Percentiles rank a stretch among this genome's conserved stretches.
Evolutionary conservation across 2,113 vertebrate genomes (phyloP).

Genomic region (Salvelinus namaycush): DNA sequence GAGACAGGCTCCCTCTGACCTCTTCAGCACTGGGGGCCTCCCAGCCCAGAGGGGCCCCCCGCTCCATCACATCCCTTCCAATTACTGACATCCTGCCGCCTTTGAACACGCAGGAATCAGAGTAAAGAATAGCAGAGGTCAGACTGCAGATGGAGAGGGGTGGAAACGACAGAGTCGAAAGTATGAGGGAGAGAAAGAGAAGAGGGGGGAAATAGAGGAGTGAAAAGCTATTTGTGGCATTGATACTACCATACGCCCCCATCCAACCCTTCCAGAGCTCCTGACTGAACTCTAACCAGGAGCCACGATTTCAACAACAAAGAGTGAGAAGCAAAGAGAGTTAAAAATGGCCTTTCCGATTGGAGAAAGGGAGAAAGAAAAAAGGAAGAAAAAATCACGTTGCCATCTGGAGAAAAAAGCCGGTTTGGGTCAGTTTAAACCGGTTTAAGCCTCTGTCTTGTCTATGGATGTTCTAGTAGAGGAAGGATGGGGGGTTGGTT

Average conservation of each 20-base stretch:
- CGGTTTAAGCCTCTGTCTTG: constrained; percentile 29
- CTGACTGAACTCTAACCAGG: constrained; percentile 73
- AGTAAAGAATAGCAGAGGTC: constrained; percentile 80
- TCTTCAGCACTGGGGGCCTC: constrained; percentile 66
- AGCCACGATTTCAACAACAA: constrained; percentile 80
- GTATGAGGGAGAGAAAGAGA: constrained; percentile 67
- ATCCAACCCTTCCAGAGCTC: constrained; percentile 59
- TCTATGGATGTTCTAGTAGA: constrained; percentile 11
- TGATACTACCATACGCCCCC: constrained; percentile 66
- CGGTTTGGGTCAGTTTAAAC: constrained; percentile 46
- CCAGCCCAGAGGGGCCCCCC: constrained; percentile 64
- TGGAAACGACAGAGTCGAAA: constrained; percentile 64
- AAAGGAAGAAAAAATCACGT: constrained; percentile 28
- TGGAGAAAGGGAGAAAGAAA: constrained; percentile 17
- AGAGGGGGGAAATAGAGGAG: constrained; percentile 45
- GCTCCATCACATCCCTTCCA: constrained; percentile 78
- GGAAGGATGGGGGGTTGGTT: constrained; percentile 5
- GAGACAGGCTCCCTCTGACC: constrained; percentile 69
- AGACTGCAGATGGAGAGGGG: constrained; percentile 78
- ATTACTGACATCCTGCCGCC: constrained; percentile 77
- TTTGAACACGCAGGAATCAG: constrained; percentile 77
- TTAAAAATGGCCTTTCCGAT: constrained; percentile 31
- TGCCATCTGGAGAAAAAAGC: constrained; percentile 29
- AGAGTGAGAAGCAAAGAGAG: constrained; percentile 42
- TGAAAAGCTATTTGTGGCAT: constrained; percentile 75